Evolutionary conservation across 1,140 invertebrate genomes (phyloP).

Genomic region (Drosophila pallidifrons): DNA sequence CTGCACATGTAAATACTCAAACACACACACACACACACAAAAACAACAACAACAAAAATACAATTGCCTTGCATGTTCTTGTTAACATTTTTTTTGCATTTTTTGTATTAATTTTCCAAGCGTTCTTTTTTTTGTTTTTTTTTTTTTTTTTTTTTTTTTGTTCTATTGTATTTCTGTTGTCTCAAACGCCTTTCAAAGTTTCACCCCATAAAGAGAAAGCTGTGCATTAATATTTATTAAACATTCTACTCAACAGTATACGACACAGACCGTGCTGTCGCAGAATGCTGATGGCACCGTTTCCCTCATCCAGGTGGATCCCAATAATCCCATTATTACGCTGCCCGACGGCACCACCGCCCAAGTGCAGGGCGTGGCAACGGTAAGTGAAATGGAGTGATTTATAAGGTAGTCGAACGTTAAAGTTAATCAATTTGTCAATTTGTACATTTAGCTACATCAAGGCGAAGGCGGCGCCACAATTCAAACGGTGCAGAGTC

Average conservation of each 20-base stretch:
- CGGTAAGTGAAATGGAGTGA: conserved; percentile 86
- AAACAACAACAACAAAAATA: conserved; percentile 1
- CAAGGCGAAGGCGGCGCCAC: conserved; percentile 90
- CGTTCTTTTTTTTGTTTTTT: conserved; percentile 3
- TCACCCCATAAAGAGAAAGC: neutral
- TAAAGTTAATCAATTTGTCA: no score
- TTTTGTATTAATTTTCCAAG: neutral
- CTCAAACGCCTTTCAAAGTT: no score
- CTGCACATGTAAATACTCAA: conserved; percentile 41
- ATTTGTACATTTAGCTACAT: conserved; percentile 87
- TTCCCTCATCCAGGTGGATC: conserved; percentile 98
- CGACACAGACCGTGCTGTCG: conserved; percentile 95
- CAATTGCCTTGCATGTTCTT: conserved; percentile 4
- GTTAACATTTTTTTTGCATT: conserved; percentile 8
- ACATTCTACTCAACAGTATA: conserved; percentile 87
- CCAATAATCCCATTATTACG: conserved; percentile 96
- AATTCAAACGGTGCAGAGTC: conserved; percentile 92
- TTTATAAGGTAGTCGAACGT: no score
- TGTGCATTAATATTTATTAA: conserved; percentile 2
- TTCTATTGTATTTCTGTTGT: conserved; percentile 9
- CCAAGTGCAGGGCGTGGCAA: conserved; percentile 95
- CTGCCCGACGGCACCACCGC: conserved; percentile 98
- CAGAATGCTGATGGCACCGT: conserved; percentile 98
- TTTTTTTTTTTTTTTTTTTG: conserved; percentile 2
- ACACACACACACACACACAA: conserved; percentile 9